Evolutionary conservation across 2,888 invertebrate genomes (phyloP), one percentile per base, ranked within the genome.

Genomic region (Athrips mouffetella): DNA sequence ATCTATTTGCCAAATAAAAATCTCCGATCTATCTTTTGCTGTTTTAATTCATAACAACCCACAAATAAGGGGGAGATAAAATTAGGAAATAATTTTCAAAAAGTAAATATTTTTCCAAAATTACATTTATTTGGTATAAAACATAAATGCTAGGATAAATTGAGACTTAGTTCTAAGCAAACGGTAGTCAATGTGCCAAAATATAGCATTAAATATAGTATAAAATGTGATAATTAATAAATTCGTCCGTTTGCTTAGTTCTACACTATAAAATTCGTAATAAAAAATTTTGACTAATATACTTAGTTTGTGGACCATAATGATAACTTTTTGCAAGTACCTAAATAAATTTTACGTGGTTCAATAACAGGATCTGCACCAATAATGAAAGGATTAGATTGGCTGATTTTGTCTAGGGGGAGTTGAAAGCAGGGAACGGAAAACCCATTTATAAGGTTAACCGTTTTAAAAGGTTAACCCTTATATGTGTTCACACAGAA

Each of bases 121-220:
- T 18, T 29, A 42, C 16, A 15, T 42, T 42, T 42, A 42, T 42
- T 42, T 42, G 18, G 42, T 42, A 42, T 42, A 42, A 42, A 42
- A 42, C 25, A 30, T 27, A 27, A 20, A 41, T 41, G 25, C 27
- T 25, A 41, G 8, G 15, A 25, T 27, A 41, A 23, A 41, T 41
- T 25, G 13, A 27, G 16, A 13, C 27, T 27, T 27, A 41, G 1
- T 8, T 41, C 25, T 41, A 41, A 35, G 15, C 15, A 23, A 40
- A 23, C 25, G 40, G 40, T 7, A 39, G 33, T 13, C n/a, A 8
- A 21, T 21, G 37, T 37, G 20, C 11, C 10, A 37, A 21, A 37
- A 37, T 37, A 37, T 21, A 37, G 37, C 37, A n/a, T n/a, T n/a
- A 21, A 37, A 27, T 21, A 37, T 20, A 18, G 8, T 37, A 18